Evolutionary conservation across 1,140 invertebrate genomes (phyloP).

Genomic region (Hormaphis cornu): DNA sequence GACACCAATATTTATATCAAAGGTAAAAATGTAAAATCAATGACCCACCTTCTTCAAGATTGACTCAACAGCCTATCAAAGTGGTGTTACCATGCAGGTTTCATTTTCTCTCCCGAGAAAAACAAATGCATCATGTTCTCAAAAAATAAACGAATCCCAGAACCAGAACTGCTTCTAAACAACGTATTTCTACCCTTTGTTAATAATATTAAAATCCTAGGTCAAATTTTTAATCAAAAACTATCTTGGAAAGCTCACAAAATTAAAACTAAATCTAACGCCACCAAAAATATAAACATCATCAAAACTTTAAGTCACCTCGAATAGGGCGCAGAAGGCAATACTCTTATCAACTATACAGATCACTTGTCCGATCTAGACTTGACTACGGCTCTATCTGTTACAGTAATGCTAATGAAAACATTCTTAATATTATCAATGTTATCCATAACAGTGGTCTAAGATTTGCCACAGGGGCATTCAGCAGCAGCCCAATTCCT

Average conservation of each 20-base stretch:
- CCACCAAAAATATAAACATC: background rate
- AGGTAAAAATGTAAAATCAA: background rate
- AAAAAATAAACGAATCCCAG: background rate
- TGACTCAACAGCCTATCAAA: background rate
- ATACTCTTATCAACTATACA: background rate
- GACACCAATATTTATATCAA: background rate
- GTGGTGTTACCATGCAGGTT: background rate
- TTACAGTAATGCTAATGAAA: background rate
- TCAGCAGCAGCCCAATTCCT: background rate
- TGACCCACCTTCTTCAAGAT: background rate
- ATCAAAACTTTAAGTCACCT: background rate
- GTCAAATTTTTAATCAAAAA: background rate
- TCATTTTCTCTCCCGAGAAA: background rate
- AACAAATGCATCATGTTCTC: background rate
- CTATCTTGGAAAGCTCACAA: background rate
- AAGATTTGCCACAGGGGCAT: background rate
- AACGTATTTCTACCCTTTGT: background rate
- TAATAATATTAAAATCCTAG: constrained; percentile 30
- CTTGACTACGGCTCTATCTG: background rate
- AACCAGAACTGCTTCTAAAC: background rate
- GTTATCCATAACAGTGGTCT: background rate
- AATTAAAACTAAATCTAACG: background rate
- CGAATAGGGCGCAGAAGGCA: constrained; percentile 1
- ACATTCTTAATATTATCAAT: background rate
- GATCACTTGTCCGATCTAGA: background rate